Evolutionary conservation across 2,888 invertebrate genomes (phyloP).

Genomic region (Oegoconia quadripuncta): DNA sequence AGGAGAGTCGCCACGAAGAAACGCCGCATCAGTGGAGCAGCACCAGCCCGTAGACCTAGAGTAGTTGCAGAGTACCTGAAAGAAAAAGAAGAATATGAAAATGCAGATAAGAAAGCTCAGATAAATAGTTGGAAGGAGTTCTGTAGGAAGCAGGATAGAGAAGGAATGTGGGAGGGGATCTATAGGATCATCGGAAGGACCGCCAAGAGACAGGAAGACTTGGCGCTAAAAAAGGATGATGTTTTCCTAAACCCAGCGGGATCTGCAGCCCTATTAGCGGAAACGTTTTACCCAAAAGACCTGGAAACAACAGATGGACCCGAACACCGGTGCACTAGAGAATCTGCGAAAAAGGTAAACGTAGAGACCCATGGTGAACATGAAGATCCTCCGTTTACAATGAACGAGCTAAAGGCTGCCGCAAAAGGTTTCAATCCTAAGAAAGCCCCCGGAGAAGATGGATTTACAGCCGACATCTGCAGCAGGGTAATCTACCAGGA

Average conservation of each 20-base stretch:
- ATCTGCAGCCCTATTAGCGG: constrained; percentile 4
- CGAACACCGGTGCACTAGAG: background rate
- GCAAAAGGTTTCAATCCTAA: constrained; percentile 9
- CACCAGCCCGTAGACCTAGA: background rate
- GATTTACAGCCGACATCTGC: constrained; percentile 15
- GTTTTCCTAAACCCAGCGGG: background rate
- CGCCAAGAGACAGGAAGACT: background rate
- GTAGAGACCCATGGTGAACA: background rate
- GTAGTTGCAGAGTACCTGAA: constrained; percentile 2
- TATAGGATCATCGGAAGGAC: constrained; percentile 6
- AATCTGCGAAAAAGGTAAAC: background rate
- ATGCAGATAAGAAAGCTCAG: background rate
- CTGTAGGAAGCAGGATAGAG: constrained; percentile 4
- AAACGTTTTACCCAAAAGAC: constrained; percentile 8
- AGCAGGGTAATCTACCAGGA: background rate
- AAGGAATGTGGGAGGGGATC: too few relatives aligned
- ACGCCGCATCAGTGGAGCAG: background rate
- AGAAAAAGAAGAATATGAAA: constrained; percentile 3
- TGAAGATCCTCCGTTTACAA: constrained; percentile 12
- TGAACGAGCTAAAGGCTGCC: background rate
- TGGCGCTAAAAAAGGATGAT: background rate
- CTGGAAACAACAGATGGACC: background rate
- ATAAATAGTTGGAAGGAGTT: constrained; percentile 6
- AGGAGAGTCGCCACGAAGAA: background rate
- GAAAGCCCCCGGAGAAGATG: constrained; percentile 16